Evolutionary conservation across 2,113 vertebrate genomes (phyloP).

Genomic region (Sebastes fasciatus): DNA sequence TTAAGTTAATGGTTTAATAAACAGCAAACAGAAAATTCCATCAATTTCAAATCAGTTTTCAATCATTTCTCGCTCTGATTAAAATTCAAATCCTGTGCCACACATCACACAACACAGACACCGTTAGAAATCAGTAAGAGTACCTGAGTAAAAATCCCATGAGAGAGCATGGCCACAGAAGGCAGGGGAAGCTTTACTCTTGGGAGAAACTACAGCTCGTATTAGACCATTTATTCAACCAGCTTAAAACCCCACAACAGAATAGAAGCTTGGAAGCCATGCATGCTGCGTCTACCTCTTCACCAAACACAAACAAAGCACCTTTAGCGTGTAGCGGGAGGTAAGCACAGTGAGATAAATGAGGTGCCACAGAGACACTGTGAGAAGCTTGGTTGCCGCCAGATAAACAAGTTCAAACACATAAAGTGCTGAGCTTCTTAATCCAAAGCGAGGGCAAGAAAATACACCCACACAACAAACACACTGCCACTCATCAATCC

Average conservation of each 20-base stretch:
- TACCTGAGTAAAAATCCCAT: slow-evolving; percentile 87
- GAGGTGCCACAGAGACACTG: slow-evolving; percentile 22
- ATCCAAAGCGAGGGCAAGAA: background rate
- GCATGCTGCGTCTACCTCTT: slow-evolving; percentile 48
- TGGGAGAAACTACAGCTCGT: slow-evolving; percentile 85
- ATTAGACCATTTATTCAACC: slow-evolving; percentile 78
- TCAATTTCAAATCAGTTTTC: background rate
- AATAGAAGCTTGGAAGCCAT: slow-evolving; percentile 62
- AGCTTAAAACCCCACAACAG: slow-evolving; percentile 39
- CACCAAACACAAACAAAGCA: slow-evolving; percentile 30
- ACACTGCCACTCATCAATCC: background rate
- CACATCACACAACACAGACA: slow-evolving; percentile 48
- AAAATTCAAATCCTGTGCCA: background rate
- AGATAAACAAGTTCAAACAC: background rate
- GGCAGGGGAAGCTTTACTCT: slow-evolving; percentile 79
- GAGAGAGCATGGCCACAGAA: slow-evolving; percentile 86
- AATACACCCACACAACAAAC: slow-evolving; percentile 6
- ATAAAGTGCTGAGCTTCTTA: background rate
- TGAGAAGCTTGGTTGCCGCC: slow-evolving; percentile 24
- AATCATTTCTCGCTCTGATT: background rate
- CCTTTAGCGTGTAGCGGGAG: slow-evolving; percentile 6
- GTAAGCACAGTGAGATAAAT: slow-evolving; percentile 29
- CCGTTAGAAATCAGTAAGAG: slow-evolving; percentile 61
- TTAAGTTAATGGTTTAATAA: background rate
- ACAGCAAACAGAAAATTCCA: background rate